Evolutionary conservation across 1,140 invertebrate genomes (phyloP), one percentile per base, ranked within the genome.

Genomic region (Planococcus citri): DNA sequence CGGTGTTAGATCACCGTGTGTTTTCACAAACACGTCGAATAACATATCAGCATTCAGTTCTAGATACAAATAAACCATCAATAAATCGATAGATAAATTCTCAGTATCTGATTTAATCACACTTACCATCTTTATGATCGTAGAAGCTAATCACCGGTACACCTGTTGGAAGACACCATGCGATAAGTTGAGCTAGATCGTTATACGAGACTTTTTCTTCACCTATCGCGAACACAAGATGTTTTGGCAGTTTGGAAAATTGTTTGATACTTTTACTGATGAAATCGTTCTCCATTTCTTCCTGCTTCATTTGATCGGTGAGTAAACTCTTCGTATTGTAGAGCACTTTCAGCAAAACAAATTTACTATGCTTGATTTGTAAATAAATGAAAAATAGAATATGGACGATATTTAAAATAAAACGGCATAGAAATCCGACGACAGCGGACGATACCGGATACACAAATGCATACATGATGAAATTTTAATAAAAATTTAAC

Each of bases 81-180:
- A 33, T 33, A 12, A 33, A 6, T 33, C 4, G 12, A 12, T 6
- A 33, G 4, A 33, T 33, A 6, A 33, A 33, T 33, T 33, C 29
- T 33, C 4, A 33, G 3, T 33, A 33, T 33, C n/a, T n/a, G n/a
- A n/a, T n/a, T n/a, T 6, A 33, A 33, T 33, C 10, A 24, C 14
- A 64, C 73, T 79, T 82, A 88, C 87, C 87, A 80, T 72, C 71
- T 61, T 82, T 82, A 74, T 83, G 78, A 78, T 88, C 86, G 76
- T 87, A 85, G 74, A 89, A 86, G 75, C 84, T 88, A 73, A 89
- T 76, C 77, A 82, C 85, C 58, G 83, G 79, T 73, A 88, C 83
- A 73, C 83, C 83, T 72, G 83, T 78, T 27, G 81, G 78, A 25
- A 86, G 75, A 77, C 83, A 85, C 87, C 87, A 89, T 21, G 83